A percentile compares a stretch with the other conserved stretches of the same genome.
Evolutionary conservation across 2,797 vertebrate genomes (phyloP).

Genomic region (Characodon lateralis): DNA sequence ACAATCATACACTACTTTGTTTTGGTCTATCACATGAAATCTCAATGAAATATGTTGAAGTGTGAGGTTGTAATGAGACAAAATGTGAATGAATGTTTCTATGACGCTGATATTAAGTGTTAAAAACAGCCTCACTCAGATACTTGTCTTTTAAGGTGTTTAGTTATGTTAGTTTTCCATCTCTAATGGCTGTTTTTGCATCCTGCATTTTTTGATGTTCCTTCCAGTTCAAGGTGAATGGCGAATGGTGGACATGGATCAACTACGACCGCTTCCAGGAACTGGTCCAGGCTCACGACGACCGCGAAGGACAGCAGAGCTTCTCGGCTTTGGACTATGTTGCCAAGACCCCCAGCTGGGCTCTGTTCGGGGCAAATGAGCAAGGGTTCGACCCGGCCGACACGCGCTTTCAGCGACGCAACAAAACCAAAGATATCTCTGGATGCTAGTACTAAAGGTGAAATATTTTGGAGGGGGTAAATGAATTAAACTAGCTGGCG

Average conservation of each 20-base stretch:
- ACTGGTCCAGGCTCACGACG: constrained; percentile 76
- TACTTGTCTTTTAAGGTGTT: no score
- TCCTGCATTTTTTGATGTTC: no score
- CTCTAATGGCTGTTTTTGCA: background rate
- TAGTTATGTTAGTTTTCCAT: no score
- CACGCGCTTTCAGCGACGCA: constrained; percentile 86
- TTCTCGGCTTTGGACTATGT: constrained; percentile 88
- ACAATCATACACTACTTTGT: no score
- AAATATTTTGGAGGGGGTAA: background rate
- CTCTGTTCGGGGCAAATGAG: constrained; percentile 85
- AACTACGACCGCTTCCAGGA: constrained; percentile 90
- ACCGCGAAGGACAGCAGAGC: constrained; percentile 70
- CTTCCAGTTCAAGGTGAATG: constrained; percentile 85
- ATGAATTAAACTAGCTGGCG: no score
- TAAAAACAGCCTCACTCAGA: background rate
- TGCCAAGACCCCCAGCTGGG: constrained; percentile 89
- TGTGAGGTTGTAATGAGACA: background rate
- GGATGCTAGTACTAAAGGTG: constrained; percentile 82
- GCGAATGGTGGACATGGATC: constrained; percentile 93
- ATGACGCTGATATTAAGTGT: background rate
- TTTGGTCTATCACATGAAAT: background rate
- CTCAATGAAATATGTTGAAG: background rate
- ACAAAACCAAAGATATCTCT: constrained; percentile 87
- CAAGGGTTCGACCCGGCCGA: constrained; percentile 91
- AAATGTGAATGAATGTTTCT: background rate